phyloP scores from a whole-genome alignment of 2,888 invertebrate genomes.

The Pseudolycoriella hygida region DNA sequence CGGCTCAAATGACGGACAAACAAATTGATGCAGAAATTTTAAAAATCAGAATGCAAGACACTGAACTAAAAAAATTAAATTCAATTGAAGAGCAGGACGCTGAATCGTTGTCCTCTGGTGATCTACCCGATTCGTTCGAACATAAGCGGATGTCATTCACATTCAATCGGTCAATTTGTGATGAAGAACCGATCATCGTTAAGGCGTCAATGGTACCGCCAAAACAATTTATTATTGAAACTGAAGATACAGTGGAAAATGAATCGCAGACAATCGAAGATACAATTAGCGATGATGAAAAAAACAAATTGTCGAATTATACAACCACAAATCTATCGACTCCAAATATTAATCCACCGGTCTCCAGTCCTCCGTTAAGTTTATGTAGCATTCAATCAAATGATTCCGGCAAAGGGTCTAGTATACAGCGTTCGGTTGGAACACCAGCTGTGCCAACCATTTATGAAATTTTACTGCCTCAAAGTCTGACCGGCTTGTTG shows the following conservation, averaged over 20 bases:
- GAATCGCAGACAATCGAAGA: not conserved
- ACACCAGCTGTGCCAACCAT: conserved; percentile 16
- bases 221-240: conserved; percentile 21
- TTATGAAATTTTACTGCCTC: conserved; percentile 52
- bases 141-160: conserved; percentile 6
- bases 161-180: conserved; percentile 11
- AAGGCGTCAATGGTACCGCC: conserved; percentile 25
- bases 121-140: conserved; percentile 23
- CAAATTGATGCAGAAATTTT: conserved; percentile 47
- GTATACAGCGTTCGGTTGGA: conserved; percentile 24
- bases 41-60: conserved; percentile 19
- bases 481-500: conserved; percentile 62
- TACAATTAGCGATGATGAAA: not conserved
- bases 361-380: conserved; percentile 46
- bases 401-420: conserved; percentile 28
- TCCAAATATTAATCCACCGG: conserved; percentile 41
- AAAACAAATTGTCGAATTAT: not conserved
- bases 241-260: conserved; percentile 36
- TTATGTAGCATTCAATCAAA: conserved; percentile 26
- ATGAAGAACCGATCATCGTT: conserved; percentile 23
- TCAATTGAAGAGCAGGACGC: conserved; percentile 12
- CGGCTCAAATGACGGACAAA: conserved; percentile 38
- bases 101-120: conserved; percentile 19
- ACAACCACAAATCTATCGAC: conserved; percentile 4
- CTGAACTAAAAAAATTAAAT: conserved; percentile 13